Conservation (phyloP, 1,140 invertebrate genomes). For the Planococcus citri region DNA sequence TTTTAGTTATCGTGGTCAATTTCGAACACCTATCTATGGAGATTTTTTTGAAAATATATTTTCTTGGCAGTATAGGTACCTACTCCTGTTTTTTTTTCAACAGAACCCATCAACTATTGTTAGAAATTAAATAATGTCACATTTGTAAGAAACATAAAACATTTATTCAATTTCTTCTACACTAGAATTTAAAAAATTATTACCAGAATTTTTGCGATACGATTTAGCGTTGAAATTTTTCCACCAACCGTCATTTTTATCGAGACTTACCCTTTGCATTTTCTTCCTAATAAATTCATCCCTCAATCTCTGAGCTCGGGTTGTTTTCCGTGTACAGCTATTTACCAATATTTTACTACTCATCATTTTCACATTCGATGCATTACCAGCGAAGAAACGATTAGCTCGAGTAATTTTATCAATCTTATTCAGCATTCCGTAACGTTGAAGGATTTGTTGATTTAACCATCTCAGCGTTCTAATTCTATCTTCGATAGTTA, state of each 20-base stretch:
- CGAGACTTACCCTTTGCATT: background rate
- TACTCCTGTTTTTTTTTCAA: too few species aligned
- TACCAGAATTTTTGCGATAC: too few species aligned
- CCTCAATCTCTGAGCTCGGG: background rate
- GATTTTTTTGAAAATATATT: too few species aligned
- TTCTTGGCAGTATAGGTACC: too few species aligned
- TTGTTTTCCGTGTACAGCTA: background rate
- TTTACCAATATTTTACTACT: background rate
- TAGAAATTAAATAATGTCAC: too few species aligned
- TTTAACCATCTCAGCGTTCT: background rate
- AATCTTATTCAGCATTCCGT: background rate
- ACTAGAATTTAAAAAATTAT: too few species aligned
- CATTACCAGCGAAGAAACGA: background rate
- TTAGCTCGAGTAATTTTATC: background rate
- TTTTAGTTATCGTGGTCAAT: too few species aligned
- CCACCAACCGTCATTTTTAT: constrained; percentile 1
- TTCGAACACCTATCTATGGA: too few species aligned
- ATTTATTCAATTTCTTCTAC: too few species aligned
- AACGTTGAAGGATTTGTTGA: background rate
- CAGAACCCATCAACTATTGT: too few species aligned
- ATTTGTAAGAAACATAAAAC: too few species aligned
- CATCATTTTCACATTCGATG: too few species aligned
- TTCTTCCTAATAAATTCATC: background rate
- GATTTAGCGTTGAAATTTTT: background rate
- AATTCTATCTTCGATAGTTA: background rate